Conservation (phyloP, 2,113 vertebrate species). For the Oryzias woworae region DNA sequence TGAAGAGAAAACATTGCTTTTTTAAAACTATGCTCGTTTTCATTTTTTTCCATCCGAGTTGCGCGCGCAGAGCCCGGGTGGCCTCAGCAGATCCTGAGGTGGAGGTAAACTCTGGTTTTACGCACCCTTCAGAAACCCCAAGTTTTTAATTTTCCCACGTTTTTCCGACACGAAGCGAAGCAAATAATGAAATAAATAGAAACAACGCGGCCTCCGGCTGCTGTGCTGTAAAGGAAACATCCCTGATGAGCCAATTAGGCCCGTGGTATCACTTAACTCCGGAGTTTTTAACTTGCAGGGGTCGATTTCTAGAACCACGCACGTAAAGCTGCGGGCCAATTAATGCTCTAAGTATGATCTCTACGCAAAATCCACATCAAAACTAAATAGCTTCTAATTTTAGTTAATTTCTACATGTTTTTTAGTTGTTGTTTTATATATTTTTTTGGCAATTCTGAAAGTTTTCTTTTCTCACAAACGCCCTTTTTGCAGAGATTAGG, state of each 20-base stretch:
- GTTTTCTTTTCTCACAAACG: slow-evolving; percentile 11
- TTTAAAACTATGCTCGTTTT: not conserved
- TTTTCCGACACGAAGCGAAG: slow-evolving; percentile 38
- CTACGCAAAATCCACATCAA: slow-evolving; percentile 46
- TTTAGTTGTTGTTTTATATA: slow-evolving; percentile 18
- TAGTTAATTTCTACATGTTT: slow-evolving; percentile 9
- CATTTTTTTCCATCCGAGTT: not conserved
- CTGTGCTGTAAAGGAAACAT: slow-evolving; percentile 56
- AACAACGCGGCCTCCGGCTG: slow-evolving; percentile 51
- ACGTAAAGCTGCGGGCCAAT: slow-evolving; percentile 57
- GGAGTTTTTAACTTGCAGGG: slow-evolving; percentile 64
- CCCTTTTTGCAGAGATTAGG: slow-evolving; percentile 26
- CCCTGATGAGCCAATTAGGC: slow-evolving; percentile 72
- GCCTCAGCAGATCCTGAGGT: slow-evolving; percentile 52
- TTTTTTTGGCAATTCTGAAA: slow-evolving; percentile 32
- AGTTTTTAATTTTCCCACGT: slow-evolving; percentile 42
- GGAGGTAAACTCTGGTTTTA: slow-evolving; percentile 38
- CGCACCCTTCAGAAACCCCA: slow-evolving; percentile 43
- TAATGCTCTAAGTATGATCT: slow-evolving; percentile 58
- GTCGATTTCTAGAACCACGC: slow-evolving; percentile 68
- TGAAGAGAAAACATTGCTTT: slow-evolving; percentile 19
- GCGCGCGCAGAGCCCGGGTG: slow-evolving; percentile 42
- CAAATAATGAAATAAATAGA: slow-evolving; percentile 20
- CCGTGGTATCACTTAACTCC: slow-evolving; percentile 64
- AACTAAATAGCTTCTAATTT: slow-evolving; percentile 43